Evolutionary conservation across 2,888 invertebrate genomes (phyloP).

Genomic region (Eupithecia exiguata): DNA sequence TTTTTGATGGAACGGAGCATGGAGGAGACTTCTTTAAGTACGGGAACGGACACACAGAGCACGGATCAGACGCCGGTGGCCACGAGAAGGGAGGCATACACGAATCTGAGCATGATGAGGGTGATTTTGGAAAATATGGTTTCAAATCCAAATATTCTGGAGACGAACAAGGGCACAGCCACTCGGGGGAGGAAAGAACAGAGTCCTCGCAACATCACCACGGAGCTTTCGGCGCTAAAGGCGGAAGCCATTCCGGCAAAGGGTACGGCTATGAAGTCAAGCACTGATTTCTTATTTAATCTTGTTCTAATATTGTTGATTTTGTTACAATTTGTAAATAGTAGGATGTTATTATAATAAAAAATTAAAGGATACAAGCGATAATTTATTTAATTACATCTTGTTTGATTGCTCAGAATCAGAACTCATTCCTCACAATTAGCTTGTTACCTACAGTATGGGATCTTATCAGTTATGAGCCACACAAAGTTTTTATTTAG

Average conservation of each 20-base stretch:
- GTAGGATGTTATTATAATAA: constrained; percentile 54
- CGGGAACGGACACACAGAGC: constrained; percentile 78
- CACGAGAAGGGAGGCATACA: constrained; percentile 81
- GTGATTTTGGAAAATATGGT: constrained; percentile 77
- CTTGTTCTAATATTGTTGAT: constrained; percentile 71
- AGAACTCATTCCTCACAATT: neutral
- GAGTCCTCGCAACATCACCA: constrained; percentile 77
- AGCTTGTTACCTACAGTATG: too few species aligned
- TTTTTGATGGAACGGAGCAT: constrained; percentile 86
- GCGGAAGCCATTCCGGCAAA: constrained; percentile 61
- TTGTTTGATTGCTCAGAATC: constrained; percentile 23
- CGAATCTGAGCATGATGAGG: constrained; percentile 79
- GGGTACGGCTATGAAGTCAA: constrained; percentile 76
- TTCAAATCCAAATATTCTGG: constrained; percentile 80
- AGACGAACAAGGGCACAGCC: constrained; percentile 69
- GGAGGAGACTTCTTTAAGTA: constrained; percentile 85
- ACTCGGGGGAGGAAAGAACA: constrained; percentile 79
- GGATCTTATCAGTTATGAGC: too few species aligned
- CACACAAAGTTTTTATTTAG: too few species aligned
- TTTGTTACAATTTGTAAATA: constrained; percentile 76
- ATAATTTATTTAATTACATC: constrained; percentile 41
- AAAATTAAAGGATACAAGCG: constrained; percentile 65
- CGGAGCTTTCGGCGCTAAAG: constrained; percentile 76
- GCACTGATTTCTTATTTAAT: constrained; percentile 61
- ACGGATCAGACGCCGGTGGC: constrained; percentile 79